Conservation (phyloP, 2,113 vertebrate genomes). For the Aldabrachelys gigantea region DNA sequence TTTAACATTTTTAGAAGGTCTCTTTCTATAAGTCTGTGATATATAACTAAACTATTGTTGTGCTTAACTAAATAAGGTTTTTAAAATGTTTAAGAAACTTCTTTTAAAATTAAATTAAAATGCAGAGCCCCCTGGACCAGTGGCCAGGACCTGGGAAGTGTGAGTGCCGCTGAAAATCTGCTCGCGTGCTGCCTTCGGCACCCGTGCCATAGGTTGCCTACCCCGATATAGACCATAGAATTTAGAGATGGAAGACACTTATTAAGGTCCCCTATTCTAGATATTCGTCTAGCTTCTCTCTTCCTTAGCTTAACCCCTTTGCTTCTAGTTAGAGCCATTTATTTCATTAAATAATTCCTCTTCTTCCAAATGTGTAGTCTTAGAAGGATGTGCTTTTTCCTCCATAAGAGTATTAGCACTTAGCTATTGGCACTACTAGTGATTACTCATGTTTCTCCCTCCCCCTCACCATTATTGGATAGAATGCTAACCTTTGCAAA, state of each 20-base stretch:
- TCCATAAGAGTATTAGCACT: neutral
- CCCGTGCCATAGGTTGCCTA: no score
- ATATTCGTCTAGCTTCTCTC: neutral
- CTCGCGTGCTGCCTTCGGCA: no score
- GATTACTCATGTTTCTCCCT: neutral
- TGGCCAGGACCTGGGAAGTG: no score
- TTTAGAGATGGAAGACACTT: neutral
- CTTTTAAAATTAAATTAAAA: no score
- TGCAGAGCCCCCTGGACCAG: no score
- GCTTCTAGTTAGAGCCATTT: neutral
- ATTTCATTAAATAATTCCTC: neutral
- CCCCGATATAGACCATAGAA: neutral
- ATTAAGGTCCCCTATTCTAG: neutral
- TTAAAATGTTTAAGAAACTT: no score
- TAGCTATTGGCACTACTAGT: neutral
- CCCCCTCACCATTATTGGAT: neutral
- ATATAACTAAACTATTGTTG: no score
- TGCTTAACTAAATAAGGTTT: no score
- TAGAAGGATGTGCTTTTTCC: neutral
- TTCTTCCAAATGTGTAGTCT: neutral
- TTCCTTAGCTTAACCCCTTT: neutral
- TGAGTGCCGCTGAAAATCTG: no score
- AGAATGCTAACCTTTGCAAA: neutral
- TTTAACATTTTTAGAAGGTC: no score
- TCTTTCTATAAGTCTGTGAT: no score